Base-by-base conservation (phyloP, 1,140 invertebrate genomes). In the Drosophila pseudoobscura region DNA sequence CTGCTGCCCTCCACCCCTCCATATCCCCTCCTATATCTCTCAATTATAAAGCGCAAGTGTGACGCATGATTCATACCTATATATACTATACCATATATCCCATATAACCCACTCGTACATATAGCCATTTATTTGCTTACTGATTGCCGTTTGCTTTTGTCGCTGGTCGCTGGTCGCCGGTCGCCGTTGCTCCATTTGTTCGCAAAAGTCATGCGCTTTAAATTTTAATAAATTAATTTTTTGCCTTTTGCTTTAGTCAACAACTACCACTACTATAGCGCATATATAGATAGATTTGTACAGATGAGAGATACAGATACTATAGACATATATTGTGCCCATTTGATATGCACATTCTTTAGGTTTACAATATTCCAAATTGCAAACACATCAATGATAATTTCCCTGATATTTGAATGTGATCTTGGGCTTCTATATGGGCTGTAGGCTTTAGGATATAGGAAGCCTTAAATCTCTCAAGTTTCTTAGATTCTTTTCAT, bases 181-280 rank as follows among this genome's bases (percentile, higher is more conserved):
- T 64, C 39, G 20, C 55, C 71, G 53, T 54, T 63, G 44, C 66
- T 66, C 70, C 77, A 78, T 77, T 87, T 85, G 68, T 78, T 52
- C 49, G 49, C 46, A 68, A 77, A 77, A 87, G 80, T 83, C 80
- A 84, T 83, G 80, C 80, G 80, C 80, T 75, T 80, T 71, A 87
- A 82, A 66, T 87, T 87, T 85, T 87, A 80, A 85, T 87, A 85
- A 85, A 87, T 87, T 80, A 85, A 70, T 80, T 80, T 69, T 70
- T 56, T 75, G 70, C 60, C 50, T 66, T 66, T 51, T 4, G 31
- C 13, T 53, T 13, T 39, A 39, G 35, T 39, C 35, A 39, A 20
- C 20, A 20, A 60, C 24, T 43, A 43, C 20, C 20, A 20, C 44
- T 31, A 9, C 31, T 13, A 13, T 13, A 39, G 11, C 3, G 45